Evolutionary conservation across 2,888 invertebrate species (phyloP).

Genomic region (Thera obeliscata): DNA sequence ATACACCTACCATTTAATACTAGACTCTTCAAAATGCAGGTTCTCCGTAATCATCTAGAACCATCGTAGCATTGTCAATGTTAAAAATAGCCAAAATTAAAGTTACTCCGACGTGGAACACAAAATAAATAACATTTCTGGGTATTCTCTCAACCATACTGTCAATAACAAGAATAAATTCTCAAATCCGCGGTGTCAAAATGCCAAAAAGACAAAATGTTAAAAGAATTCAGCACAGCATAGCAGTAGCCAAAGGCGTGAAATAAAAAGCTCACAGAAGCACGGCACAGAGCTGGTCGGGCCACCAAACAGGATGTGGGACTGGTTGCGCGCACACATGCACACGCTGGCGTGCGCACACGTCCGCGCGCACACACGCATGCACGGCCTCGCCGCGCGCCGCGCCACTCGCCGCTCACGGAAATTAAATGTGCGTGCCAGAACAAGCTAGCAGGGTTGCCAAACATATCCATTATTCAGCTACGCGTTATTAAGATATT

Average conservation of each 20-base stretch:
- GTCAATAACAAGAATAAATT: conserved; percentile 10
- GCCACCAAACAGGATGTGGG: conserved; percentile 83
- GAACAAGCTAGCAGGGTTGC: conserved; percentile 54
- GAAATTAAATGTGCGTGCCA: conserved; percentile 77
- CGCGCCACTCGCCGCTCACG: conserved; percentile 75
- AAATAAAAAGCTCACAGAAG: conserved; percentile 82
- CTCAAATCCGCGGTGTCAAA: conserved; percentile 17
- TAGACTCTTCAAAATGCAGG: background rate
- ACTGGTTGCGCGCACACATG: conserved; percentile 78
- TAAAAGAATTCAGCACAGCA: conserved; percentile 51
- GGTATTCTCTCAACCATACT: background rate
- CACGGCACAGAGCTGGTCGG: conserved; percentile 70
- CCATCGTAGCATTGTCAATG: background rate
- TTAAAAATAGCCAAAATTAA: background rate
- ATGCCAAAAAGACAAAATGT: conserved; percentile 24
- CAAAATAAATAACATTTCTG: background rate
- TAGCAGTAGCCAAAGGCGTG: conserved; percentile 67
- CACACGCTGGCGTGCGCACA: conserved; percentile 46
- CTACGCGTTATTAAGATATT: conserved; percentile 39
- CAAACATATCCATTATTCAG: conserved; percentile 41
- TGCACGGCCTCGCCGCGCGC: conserved; percentile 77
- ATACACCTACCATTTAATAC: too few species aligned
- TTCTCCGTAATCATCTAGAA: background rate
- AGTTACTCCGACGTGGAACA: background rate
- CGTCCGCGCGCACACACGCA: conserved; percentile 58